Conservation (phyloP, 1,140 invertebrate genomes). For the Chironomus striatipennis region DNA sequence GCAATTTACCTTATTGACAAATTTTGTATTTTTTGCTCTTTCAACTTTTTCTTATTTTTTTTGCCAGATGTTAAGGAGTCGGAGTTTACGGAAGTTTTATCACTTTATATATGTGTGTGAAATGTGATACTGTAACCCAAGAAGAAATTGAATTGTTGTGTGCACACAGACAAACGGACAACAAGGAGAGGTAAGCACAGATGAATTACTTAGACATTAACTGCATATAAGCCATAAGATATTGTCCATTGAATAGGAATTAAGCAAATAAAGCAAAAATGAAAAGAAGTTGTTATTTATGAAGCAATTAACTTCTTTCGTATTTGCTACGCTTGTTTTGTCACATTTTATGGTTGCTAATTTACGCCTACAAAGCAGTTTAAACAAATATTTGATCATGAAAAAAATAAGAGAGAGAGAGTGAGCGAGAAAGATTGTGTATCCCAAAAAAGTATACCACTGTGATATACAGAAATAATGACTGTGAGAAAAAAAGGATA, state of each 20-base stretch:
- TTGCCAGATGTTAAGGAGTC: constrained; percentile 6
- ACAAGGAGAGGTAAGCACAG: neutral
- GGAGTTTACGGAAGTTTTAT: constrained; percentile 12
- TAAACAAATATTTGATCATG: too few species aligned
- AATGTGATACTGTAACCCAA: neutral
- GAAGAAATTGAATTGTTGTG: neutral
- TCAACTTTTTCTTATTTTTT: neutral
- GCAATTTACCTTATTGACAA: constrained; percentile 1
- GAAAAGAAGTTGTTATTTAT: constrained; percentile 14
- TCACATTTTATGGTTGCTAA: neutral
- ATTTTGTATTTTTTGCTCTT: neutral
- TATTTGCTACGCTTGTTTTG: constrained; percentile 1
- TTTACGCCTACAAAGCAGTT: neutral
- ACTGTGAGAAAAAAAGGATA: too few species aligned
- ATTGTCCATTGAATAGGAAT: neutral
- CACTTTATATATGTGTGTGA: neutral
- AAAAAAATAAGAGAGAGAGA: too few species aligned
- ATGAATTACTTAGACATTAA: constrained; percentile 15
- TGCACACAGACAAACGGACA: neutral
- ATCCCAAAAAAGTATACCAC: too few species aligned
- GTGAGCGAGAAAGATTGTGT: too few species aligned
- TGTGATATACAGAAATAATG: too few species aligned
- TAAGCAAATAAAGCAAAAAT: neutral
- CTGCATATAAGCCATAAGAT: neutral
- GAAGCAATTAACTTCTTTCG: constrained; percentile 1